phyloP scores from a whole-genome alignment of 2,888 invertebrate species.

The Tillus elongatus region DNA sequence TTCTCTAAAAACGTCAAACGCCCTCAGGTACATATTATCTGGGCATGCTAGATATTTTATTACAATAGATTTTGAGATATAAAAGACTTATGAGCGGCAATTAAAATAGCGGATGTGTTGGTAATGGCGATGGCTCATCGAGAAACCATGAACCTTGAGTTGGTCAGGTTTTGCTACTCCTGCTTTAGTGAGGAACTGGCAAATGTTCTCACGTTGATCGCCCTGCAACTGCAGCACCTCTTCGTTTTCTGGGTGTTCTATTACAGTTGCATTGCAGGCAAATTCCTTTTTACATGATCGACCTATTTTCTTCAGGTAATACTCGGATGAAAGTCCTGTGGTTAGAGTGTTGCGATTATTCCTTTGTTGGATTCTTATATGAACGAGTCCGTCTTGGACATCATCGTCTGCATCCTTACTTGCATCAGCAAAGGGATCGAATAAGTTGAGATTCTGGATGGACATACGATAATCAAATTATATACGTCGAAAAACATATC shows the following conservation, averaged over 20 bases:
- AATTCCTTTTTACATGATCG: constrained; percentile 99
- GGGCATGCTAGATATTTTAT: constrained; percentile 35
- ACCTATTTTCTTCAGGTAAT: constrained; percentile 99
- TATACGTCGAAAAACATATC: constrained; percentile 60
- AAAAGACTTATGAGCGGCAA: constrained; percentile 18
- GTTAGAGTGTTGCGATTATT: constrained; percentile 99
- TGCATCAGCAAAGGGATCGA: constrained; percentile 99
- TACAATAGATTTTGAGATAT: constrained; percentile 28
- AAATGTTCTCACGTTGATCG: constrained; percentile 99
- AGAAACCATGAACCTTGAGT: constrained; percentile 99
- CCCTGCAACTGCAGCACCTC: constrained; percentile 99
- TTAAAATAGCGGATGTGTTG: constrained; percentile 22
- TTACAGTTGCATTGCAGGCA: constrained; percentile 99
- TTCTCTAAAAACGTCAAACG: constrained; percentile 50
- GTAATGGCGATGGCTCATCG: constrained; percentile 19
- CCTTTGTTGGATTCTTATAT: constrained; percentile 99
- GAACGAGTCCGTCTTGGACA: constrained; percentile 97
- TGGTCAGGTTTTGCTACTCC: constrained; percentile 97
- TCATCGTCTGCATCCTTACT: constrained; percentile 98
- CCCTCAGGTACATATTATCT: constrained; percentile 50
- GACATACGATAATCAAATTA: constrained; percentile 84
- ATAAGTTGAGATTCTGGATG: constrained; percentile 97
- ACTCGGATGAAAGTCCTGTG: constrained; percentile 92
- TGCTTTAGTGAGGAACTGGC: constrained; percentile 97
- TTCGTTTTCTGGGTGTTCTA: constrained; percentile 99